phyloP scores from a whole-genome alignment of 2,797 vertebrate genomes.

The Pogonophryne albipinna region DNA sequence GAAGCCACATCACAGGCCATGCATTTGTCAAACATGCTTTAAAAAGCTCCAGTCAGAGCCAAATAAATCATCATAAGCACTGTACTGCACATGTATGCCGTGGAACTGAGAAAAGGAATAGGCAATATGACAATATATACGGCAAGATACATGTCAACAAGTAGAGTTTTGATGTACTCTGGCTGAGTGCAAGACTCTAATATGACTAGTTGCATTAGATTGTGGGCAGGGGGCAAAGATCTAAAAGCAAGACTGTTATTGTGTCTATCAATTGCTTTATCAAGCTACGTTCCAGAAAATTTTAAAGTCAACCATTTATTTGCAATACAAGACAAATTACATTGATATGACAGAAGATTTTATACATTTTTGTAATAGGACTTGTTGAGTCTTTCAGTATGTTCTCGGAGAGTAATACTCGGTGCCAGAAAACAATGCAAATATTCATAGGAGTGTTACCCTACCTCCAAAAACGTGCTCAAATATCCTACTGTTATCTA shows the following conservation, averaged over 20 bases:
- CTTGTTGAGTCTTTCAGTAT: background rate
- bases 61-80: slow-evolving; percentile 27
- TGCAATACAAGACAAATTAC: background rate
- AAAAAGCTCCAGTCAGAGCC: slow-evolving; percentile 61
- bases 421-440: slow-evolving; percentile 7
- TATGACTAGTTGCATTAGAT: background rate
- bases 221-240: background rate
- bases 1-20: slow-evolving; percentile 76
- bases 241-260: background rate
- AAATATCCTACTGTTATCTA: background rate
- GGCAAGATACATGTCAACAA: background rate
- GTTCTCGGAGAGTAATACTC: background rate
- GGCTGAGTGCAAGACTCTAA: background rate
- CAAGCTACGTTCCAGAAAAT: background rate
- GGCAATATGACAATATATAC: too few species aligned
- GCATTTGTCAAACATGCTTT: slow-evolving; percentile 79
- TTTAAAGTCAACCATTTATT: background rate
- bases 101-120: background rate
- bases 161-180: background rate
- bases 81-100: background rate
- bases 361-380: background rate
- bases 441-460: background rate
- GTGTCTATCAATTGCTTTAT: background rate
- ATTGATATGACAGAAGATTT: background rate
- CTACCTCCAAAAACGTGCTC: background rate